Evolutionary conservation across 92 coral and sea anemone species (phyloP).

Genomic region (Porites divaricata): DNA sequence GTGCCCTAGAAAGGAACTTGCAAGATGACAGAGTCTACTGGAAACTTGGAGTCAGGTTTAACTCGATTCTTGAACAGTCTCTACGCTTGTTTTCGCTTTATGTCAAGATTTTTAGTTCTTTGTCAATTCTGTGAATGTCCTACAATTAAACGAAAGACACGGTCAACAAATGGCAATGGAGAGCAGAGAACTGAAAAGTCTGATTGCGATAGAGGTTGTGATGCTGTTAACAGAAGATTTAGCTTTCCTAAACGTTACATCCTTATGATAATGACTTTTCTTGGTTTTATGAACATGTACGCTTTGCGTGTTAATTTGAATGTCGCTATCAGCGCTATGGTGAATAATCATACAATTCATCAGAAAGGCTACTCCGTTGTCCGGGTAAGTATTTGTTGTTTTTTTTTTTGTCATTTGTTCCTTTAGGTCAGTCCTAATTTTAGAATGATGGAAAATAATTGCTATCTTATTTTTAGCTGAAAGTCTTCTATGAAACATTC

Average conservation of each 20-base stretch:
- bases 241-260: conserved; percentile 86
- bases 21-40: conserved; percentile 48
- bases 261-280: conserved; percentile 83
- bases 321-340: conserved; percentile 92
- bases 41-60: conserved; percentile 77
- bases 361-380: conserved; percentile 60
- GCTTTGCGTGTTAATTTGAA: conserved; percentile 85
- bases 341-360: conserved; percentile 83
- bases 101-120: conserved; percentile 79
- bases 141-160: conserved; percentile 21
- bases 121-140: conserved; percentile 88
- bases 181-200: conserved; percentile 5
- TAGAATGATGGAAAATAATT: neutral
- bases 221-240: conserved; percentile 25
- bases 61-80: conserved; percentile 79
- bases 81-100: conserved; percentile 83
- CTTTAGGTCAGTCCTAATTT: neutral
- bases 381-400: conserved; percentile 60
- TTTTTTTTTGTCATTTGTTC: neutral
- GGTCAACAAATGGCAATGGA: conserved; percentile 1
- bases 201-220: conserved; percentile 9
- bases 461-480: neutral
- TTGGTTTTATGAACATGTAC: conserved; percentile 88
- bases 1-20: neutral
- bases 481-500: conserved; percentile 27